These are phyloP conservation scores for Neodontobutis hainanensis DNA, from an alignment of 2,113 vertebrate genomes.

Conservation along the genomic window DNA sequence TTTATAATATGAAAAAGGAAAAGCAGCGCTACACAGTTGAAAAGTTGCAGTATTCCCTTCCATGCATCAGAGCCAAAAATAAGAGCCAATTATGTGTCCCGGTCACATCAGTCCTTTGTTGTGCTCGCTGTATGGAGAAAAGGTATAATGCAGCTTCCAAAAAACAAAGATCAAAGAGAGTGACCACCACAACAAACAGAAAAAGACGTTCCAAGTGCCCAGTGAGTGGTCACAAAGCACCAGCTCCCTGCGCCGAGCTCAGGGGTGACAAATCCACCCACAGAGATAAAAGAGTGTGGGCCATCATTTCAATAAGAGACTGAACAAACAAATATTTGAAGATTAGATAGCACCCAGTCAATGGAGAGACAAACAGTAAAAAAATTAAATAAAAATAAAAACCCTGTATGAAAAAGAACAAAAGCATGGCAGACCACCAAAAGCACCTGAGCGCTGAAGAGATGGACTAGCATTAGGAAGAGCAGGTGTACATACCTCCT, in stretches of 20 bases:
- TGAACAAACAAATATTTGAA: slow-evolving; percentile 62
- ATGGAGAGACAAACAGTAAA: slow-evolving; percentile 55
- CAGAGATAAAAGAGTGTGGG: slow-evolving; percentile 64
- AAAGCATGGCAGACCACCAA: slow-evolving; percentile 81
- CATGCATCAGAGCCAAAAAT: slow-evolving; percentile 52
- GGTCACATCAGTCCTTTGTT: slow-evolving; percentile 36
- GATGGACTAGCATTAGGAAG: slow-evolving; percentile 73
- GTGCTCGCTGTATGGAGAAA: slow-evolving; percentile 50
- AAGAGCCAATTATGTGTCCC: slow-evolving; percentile 21
- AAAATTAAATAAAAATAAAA: slow-evolving; percentile 36
- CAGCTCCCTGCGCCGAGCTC: slow-evolving; percentile 39
- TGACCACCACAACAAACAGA: slow-evolving; percentile 72
- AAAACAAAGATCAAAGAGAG: slow-evolving; percentile 62
- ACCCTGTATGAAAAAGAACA: slow-evolving; percentile 44
- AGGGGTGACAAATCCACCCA: slow-evolving; percentile 56
- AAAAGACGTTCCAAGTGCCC: slow-evolving; percentile 52
- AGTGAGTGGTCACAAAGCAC: slow-evolving; percentile 63
- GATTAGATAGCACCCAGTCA: slow-evolving; percentile 54
- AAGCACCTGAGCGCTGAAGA: slow-evolving; percentile 85
- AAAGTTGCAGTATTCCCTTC: slow-evolving; percentile 78
- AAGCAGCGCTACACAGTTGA: slow-evolving; percentile 58
- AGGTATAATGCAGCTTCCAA: slow-evolving; percentile 76
- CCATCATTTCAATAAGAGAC: slow-evolving; percentile 70
- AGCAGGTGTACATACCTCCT: slow-evolving; percentile 98
- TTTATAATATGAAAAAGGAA: slow-evolving; percentile 61